Evolutionary conservation across 2,113 vertebrate species (phyloP).

Genomic region (Hippocampus mohnikei): DNA sequence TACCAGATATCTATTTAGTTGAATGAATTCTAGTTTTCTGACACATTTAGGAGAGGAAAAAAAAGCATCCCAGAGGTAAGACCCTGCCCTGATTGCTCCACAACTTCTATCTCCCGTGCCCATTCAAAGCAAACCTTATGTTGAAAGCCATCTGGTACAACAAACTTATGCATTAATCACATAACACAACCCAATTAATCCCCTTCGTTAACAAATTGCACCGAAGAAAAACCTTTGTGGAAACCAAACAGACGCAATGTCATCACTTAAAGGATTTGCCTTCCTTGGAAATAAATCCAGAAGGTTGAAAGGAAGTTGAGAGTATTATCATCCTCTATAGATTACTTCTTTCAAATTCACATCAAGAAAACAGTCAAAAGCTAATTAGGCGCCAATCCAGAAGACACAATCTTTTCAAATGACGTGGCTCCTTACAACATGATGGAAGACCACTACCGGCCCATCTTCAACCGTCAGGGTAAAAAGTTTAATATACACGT

Average conservation of each 20-base stretch:
- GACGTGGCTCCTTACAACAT: neutral
- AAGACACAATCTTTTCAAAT: slow-evolving; percentile 9
- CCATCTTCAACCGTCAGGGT: slow-evolving; percentile 38
- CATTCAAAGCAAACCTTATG: neutral
- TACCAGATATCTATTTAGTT: neutral
- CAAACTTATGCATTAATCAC: slow-evolving; percentile 36
- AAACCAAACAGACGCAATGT: slow-evolving; percentile 5
- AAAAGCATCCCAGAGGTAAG: neutral
- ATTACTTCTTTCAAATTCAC: slow-evolving; percentile 2
- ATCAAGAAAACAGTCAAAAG: slow-evolving; percentile 5
- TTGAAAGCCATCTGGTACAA: slow-evolving; percentile 18
- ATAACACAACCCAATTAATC: slow-evolving; percentile 15
- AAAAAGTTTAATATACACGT: neutral
- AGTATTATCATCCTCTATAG: neutral
- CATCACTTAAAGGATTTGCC: slow-evolving; percentile 9
- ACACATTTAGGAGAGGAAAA: neutral
- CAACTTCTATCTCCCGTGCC: neutral
- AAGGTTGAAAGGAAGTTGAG: neutral
- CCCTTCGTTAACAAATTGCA: neutral
- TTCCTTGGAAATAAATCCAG: neutral
- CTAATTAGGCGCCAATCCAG: neutral
- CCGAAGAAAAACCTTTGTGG: neutral
- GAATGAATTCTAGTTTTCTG: neutral
- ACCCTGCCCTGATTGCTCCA: neutral
- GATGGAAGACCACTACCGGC: slow-evolving; percentile 4